phyloP scores from a whole-genome alignment of 2,888 invertebrate species.

The Sarcophaga subvicina region DNA sequence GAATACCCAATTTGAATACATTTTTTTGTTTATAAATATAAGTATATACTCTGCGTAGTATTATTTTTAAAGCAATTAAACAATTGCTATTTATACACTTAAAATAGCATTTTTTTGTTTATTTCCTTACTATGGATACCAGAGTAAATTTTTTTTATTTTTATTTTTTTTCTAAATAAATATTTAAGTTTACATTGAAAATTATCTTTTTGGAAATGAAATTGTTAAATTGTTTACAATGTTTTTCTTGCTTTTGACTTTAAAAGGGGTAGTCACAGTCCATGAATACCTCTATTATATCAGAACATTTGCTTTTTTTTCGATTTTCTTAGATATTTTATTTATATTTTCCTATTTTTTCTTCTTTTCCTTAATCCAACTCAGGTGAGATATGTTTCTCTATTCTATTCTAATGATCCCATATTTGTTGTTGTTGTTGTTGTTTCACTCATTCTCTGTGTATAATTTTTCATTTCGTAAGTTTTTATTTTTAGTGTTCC shows the following conservation, averaged over 20 bases:
- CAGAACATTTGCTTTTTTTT: background rate
- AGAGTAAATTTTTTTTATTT: slow-evolving; percentile 11
- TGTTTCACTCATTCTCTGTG: slow-evolving; percentile 4
- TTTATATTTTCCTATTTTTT: background rate
- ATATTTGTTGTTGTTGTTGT: background rate
- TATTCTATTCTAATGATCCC: background rate
- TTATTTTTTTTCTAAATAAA: slow-evolving; percentile 37
- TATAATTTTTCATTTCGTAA: slow-evolving; percentile 31
- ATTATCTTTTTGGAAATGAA: background rate
- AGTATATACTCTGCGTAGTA: background rate
- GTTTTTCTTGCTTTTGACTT: no score
- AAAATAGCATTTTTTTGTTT: background rate
- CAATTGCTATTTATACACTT: background rate
- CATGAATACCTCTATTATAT: background rate
- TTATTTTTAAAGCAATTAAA: slow-evolving; percentile 45
- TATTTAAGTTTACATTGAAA: slow-evolving; percentile 53
- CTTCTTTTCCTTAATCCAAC: slow-evolving; percentile 14
- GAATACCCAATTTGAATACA: no score
- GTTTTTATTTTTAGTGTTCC: slow-evolving; percentile 54
- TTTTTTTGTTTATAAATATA: background rate
- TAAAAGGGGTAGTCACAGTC: background rate
- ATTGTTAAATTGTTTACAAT: background rate
- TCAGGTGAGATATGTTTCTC: slow-evolving; percentile 51
- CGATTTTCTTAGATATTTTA: background rate
- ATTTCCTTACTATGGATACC: background rate